These are phyloP conservation scores for Chironex yamaguchii DNA, from an alignment of 30 jellyfish, hydroid and myxozoan species.

Conservation along the genomic window DNA sequence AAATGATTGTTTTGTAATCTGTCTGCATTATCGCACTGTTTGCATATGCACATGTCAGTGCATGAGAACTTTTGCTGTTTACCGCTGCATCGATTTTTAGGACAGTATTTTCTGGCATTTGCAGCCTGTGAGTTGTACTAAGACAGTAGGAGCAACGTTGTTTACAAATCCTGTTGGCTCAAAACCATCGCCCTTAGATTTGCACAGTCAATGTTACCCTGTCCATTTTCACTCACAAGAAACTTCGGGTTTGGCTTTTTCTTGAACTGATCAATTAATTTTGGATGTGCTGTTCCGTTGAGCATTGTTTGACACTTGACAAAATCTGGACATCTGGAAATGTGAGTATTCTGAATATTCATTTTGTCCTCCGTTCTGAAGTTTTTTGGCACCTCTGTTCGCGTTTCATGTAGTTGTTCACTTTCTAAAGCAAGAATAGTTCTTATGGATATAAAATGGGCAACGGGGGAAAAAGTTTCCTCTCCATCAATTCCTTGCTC, in stretches of 20 bases:
- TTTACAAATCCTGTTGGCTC: constrained; percentile 34
- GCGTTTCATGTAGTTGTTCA: constrained; percentile 21
- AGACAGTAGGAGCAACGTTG: constrained; percentile 27
- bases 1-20: constrained; percentile 15
- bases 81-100: constrained; percentile 22
- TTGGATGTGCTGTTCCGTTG: constrained; percentile 17
- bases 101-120: constrained; percentile 29
- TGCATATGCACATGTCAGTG: constrained; percentile 28
- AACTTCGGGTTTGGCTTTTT: constrained; percentile 51
- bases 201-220: constrained; percentile 42
- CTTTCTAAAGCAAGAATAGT: too few species aligned
- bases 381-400: constrained; percentile 18
- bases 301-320: constrained; percentile 13
- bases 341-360: constrained; percentile 31
- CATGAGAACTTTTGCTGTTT: constrained; percentile 21
- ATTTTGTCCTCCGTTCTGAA: constrained; percentile 20
- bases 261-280: constrained; percentile 36
- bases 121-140: constrained; percentile 32
- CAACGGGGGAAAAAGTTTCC: too few species aligned
- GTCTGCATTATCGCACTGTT: constrained; percentile 28
- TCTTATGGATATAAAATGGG: too few species aligned
- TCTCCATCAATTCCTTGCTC: too few species aligned
- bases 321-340: constrained; percentile 22
- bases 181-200: constrained; percentile 19
- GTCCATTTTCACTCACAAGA: constrained; percentile 56